Conservation (phyloP, 2,797 vertebrate genomes). For the Sparus aurata region DNA sequence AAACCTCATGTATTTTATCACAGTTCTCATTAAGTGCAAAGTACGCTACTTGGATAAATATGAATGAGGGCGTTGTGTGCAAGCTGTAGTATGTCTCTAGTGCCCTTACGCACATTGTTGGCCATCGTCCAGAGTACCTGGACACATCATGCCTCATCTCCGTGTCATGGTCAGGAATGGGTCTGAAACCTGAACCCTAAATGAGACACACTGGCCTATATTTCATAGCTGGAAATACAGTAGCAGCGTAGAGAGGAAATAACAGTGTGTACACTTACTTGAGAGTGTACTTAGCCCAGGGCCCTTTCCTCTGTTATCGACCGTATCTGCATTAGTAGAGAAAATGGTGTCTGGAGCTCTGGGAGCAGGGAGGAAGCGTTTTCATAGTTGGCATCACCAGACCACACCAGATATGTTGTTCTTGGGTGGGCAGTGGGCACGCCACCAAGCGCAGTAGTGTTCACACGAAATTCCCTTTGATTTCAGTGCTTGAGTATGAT, state of each 20-base stretch:
- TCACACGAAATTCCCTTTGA: background rate
- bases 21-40: background rate
- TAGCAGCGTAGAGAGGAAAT: slow-evolving; percentile 51
- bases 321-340: slow-evolving; percentile 68
- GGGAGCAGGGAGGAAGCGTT: slow-evolving; percentile 59
- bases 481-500: background rate
- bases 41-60: background rate
- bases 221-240: slow-evolving; percentile 54
- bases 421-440: slow-evolving; percentile 9
- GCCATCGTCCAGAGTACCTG: slow-evolving; percentile 18
- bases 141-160: background rate
- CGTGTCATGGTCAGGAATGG: slow-evolving; percentile 41
- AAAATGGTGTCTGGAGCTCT: slow-evolving; percentile 66
- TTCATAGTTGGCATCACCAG: slow-evolving; percentile 38
- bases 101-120: slow-evolving; percentile 16
- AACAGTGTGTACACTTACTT: slow-evolving; percentile 55
- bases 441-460: background rate
- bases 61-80: background rate
- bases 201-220: slow-evolving; percentile 57
- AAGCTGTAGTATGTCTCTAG: background rate
- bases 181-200: slow-evolving; percentile 61
- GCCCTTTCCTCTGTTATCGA: slow-evolving; percentile 64
- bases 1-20: slow-evolving; percentile 2
- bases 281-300: slow-evolving; percentile 60
- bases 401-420: slow-evolving; percentile 37